These are phyloP conservation scores for Aphyosemion australe DNA, from an alignment of 2,113 vertebrate genomes.

Conservation along the genomic window DNA sequence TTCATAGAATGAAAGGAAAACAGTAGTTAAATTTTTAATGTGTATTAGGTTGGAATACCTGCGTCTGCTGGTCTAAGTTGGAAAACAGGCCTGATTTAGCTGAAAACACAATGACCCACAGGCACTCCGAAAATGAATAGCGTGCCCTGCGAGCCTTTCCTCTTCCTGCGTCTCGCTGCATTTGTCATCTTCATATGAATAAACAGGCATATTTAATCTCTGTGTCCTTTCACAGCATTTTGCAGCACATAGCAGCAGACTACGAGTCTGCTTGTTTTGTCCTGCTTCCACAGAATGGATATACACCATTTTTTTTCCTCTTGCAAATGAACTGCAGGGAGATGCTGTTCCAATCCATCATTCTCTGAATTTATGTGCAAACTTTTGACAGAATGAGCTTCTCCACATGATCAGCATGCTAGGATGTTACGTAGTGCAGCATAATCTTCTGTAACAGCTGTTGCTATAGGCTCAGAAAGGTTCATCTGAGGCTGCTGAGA, in stretches of 20 bases:
- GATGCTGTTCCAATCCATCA: slow-evolving; percentile 49
- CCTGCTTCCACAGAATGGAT: no score
- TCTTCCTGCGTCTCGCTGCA: slow-evolving; percentile 64
- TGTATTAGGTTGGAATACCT: slow-evolving; percentile 23
- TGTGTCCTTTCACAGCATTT: slow-evolving; percentile 59
- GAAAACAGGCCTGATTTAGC: slow-evolving; percentile 73
- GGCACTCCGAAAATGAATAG: slow-evolving; percentile 73
- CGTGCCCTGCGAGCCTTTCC: slow-evolving; percentile 65
- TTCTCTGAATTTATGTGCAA: slow-evolving; percentile 56
- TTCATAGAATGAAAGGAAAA: not conserved
- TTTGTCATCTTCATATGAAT: slow-evolving; percentile 81
- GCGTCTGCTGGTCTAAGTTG: slow-evolving; percentile 46
- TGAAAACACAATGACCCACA: slow-evolving; percentile 75
- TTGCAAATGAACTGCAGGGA: slow-evolving; percentile 53
- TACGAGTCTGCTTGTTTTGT: slow-evolving; percentile 58
- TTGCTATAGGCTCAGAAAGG: slow-evolving; percentile 3
- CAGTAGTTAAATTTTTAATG: no score
- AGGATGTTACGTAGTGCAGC: not conserved
- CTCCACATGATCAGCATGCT: slow-evolving; percentile 4
- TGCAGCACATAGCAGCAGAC: slow-evolving; percentile 34
- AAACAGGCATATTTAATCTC: slow-evolving; percentile 77
- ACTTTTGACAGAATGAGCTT: slow-evolving; percentile 56
- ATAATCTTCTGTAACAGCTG: slow-evolving; percentile 31
- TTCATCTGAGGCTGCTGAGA: slow-evolving; percentile 20
- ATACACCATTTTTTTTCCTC: no score